Percentiles rank a stretch among this genome's conserved stretches.
Conservation (phyloP, 2,113 vertebrate genomes). For the Chaetops frenatus region DNA sequence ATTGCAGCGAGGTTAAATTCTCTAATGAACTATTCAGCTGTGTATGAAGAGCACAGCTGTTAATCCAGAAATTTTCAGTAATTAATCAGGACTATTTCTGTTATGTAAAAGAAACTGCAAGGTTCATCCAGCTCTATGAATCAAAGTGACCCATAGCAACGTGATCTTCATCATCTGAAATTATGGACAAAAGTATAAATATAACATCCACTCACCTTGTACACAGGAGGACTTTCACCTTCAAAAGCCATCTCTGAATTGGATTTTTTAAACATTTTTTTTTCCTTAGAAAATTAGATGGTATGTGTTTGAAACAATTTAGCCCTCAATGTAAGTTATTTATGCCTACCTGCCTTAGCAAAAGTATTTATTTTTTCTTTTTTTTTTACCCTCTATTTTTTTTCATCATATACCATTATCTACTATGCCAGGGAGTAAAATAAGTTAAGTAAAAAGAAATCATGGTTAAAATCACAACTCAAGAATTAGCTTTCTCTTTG, state of each 20-base stretch:
- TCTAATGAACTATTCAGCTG: neutral
- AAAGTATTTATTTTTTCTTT: neutral
- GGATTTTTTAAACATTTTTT: neutral
- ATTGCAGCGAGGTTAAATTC: neutral
- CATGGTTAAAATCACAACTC: constrained; percentile 26
- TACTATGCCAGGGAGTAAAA: constrained; percentile 47
- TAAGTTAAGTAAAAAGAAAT: constrained; percentile 56
- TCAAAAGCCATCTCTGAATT: neutral
- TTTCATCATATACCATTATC: neutral
- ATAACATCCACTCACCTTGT: neutral
- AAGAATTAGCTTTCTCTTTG: constrained; percentile 51
- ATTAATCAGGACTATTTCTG: constrained; percentile 14
- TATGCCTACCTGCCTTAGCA: constrained; percentile 4
- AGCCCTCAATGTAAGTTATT: neutral
- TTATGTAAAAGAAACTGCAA: neutral
- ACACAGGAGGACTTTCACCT: neutral
- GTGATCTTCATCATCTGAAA: neutral
- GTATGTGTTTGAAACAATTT: neutral
- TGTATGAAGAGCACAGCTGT: neutral
- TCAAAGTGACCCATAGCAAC: neutral
- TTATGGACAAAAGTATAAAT: neutral
- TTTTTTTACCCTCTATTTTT: neutral
- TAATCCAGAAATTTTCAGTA: neutral
- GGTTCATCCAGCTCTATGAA: neutral
- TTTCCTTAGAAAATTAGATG: neutral